Evolutionary conservation across 2,113 vertebrate species (phyloP).

Genomic region (Tonatia bakeri): DNA sequence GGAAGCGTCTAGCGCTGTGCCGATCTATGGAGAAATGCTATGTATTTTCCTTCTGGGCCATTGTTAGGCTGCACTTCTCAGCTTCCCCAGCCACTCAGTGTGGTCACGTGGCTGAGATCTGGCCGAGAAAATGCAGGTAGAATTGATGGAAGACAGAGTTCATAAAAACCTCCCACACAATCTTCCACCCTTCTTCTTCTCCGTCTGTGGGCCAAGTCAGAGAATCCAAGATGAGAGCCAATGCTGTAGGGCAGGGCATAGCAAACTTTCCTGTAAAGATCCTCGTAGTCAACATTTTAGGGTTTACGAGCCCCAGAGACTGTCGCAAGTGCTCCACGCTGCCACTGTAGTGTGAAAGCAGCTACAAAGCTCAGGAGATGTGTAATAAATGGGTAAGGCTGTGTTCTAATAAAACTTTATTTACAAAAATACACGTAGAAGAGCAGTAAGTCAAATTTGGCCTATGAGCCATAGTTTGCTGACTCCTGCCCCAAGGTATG

Average conservation of each 20-base stretch:
- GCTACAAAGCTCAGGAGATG: neutral
- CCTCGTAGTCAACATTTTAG: neutral
- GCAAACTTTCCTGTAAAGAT: neutral
- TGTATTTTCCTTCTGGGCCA: neutral
- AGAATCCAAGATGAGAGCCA: neutral
- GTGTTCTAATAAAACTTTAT: neutral
- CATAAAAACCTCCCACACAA: neutral
- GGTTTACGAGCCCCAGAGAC: neutral
- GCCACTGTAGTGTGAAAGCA: neutral
- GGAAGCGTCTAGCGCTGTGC: rapidly evolving
- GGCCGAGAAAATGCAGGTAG: neutral
- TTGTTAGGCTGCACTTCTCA: neutral
- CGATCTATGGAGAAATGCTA: neutral
- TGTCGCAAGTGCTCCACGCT: neutral
- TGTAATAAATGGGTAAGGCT: neutral
- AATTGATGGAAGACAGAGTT: neutral
- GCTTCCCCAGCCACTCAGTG: neutral
- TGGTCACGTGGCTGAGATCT: neutral
- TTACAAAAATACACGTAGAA: neutral
- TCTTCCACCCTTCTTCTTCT: neutral
- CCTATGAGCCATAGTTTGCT: neutral
- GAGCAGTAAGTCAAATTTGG: neutral
- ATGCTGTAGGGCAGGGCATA: neutral
- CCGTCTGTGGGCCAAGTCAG: neutral
- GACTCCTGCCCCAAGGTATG: neutral